A percentile compares a stretch with the other conserved stretches of the same genome.
Conservation (phyloP, 2,797 vertebrate genomes). For the Psittacula echo region DNA sequence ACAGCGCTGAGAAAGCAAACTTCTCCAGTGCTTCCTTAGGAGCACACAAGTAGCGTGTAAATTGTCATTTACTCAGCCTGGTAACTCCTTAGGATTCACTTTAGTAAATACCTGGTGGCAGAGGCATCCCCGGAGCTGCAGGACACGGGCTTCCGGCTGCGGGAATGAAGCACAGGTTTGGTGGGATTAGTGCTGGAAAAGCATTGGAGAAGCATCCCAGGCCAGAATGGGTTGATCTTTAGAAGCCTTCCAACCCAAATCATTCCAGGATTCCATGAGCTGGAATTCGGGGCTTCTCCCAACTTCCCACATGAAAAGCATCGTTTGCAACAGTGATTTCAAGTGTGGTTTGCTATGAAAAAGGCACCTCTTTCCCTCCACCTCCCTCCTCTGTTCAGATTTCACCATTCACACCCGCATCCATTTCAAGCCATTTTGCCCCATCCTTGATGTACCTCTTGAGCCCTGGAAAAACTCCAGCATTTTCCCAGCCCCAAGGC, state of each 20-base stretch:
- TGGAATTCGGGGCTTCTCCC: neutral
- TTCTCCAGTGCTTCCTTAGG: rapidly evolving
- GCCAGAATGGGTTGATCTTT: neutral
- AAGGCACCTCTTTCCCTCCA: neutral
- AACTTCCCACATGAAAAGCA: neutral
- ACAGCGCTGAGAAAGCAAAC: neutral
- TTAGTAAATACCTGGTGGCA: neutral
- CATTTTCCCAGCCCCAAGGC: neutral
- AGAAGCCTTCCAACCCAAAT: neutral
- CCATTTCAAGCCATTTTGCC: neutral
- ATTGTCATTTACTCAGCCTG: rapidly evolving
- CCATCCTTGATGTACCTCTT: neutral
- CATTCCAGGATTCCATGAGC: neutral
- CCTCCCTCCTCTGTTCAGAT: neutral
- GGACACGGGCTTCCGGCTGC: neutral
- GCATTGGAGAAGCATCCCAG: neutral
- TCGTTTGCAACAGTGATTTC: neutral
- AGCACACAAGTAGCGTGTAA: neutral
- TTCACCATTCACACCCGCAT: neutral
- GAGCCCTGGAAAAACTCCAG: neutral
- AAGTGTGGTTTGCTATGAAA: neutral
- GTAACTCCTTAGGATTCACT: rapidly evolving
- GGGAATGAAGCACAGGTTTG: neutral
- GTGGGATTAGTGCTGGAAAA: rapidly evolving
- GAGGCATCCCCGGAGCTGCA: rapidly evolving